phyloP scores from a whole-genome alignment of 2,797 vertebrate species.

The Capromys pilorides region DNA sequence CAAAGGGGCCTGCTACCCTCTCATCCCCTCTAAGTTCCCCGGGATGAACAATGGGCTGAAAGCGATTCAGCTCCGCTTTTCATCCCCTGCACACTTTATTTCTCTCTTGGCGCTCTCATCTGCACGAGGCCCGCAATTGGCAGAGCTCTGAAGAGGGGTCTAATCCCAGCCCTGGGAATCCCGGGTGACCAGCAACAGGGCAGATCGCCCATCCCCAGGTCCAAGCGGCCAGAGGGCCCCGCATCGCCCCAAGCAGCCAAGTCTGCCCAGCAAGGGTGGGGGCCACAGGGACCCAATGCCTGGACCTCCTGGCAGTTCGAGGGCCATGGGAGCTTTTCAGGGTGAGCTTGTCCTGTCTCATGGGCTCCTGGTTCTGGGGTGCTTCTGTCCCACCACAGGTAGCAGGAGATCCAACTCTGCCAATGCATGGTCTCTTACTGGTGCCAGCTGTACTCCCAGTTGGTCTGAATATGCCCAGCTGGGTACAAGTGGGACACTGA shows the following conservation, averaged over 20 bases:
- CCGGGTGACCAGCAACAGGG: slow-evolving; percentile 88
- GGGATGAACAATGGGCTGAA: slow-evolving; percentile 98
- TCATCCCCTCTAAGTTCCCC: slow-evolving; percentile 96
- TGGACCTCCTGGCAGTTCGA: slow-evolving; percentile 54
- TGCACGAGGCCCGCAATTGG: slow-evolving; percentile 87
- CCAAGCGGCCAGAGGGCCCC: slow-evolving; percentile 90
- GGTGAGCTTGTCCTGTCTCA: neutral
- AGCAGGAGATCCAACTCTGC: neutral
- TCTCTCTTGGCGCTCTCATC: slow-evolving; percentile 91
- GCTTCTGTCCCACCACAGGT: fast-evolving
- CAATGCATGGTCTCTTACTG: neutral
- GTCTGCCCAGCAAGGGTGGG: slow-evolving; percentile 25
- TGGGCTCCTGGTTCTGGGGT: neutral
- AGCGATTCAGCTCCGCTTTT: slow-evolving; percentile 97
- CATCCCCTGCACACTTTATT: slow-evolving; percentile 96
- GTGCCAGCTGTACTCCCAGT: neutral
- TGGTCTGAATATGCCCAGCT: too few relatives aligned
- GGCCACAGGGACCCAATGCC: neutral
- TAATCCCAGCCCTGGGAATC: slow-evolving; percentile 89
- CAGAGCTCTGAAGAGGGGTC: slow-evolving; percentile 88
- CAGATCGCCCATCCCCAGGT: slow-evolving; percentile 88
- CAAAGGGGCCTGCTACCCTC: slow-evolving; percentile 97
- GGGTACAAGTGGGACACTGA: neutral
- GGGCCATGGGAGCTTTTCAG: slow-evolving; percentile 60
- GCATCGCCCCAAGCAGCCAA: slow-evolving; percentile 89